Percentiles rank a stretch among this genome's conserved stretches.
Evolutionary conservation across 2,797 vertebrate species (phyloP).

Genomic region (Protonibea diacanthus): DNA sequence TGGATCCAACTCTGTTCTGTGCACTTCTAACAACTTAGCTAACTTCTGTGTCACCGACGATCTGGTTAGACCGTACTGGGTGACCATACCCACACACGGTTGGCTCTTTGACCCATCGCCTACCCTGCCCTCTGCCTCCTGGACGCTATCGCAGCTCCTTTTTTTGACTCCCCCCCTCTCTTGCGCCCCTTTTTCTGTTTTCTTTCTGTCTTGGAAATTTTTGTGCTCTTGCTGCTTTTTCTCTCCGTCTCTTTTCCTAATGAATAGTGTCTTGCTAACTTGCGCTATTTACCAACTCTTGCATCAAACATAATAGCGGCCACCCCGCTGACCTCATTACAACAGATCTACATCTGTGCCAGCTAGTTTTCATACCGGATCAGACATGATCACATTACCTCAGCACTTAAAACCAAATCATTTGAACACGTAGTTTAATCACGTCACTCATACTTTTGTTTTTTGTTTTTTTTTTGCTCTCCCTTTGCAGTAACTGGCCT

Average conservation of each 20-base stretch:
- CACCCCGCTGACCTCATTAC: conserved; percentile 60
- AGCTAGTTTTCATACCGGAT: conserved; percentile 32
- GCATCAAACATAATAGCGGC: conserved; percentile 64
- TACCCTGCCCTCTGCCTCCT: conserved; percentile 30
- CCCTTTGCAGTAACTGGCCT: conserved; percentile 89
- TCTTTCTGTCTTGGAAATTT: conserved; percentile 29
- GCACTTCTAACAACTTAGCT: conserved; percentile 31
- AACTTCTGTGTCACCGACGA: conserved; percentile 20
- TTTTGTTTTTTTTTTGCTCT: conserved; percentile 16
- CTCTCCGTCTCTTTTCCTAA: conserved; percentile 39
- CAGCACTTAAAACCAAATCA: conserved; percentile 15
- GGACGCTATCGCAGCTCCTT: conserved; percentile 17
- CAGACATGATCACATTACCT: conserved; percentile 39
- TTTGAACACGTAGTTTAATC: conserved; percentile 17
- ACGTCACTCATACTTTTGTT: conserved; percentile 21
- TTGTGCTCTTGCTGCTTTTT: conserved; percentile 43
- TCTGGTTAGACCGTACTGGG: conserved; percentile 4
- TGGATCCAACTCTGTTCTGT: conserved; percentile 59
- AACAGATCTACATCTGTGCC: conserved; percentile 58
- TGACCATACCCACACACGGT: conserved; percentile 12
- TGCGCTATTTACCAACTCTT: conserved; percentile 68
- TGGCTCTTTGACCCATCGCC: conserved; percentile 37
- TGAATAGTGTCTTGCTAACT: conserved; percentile 69
- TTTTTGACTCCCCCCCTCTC: conserved; percentile 18
- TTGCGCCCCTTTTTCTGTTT: conserved; percentile 38